A percentile compares a stretch with the other conserved stretches of the same genome.
These are phyloP conservation scores for Dryomyza anilis DNA, from an alignment of 2,888 invertebrate species.

Conservation along the genomic window DNA sequence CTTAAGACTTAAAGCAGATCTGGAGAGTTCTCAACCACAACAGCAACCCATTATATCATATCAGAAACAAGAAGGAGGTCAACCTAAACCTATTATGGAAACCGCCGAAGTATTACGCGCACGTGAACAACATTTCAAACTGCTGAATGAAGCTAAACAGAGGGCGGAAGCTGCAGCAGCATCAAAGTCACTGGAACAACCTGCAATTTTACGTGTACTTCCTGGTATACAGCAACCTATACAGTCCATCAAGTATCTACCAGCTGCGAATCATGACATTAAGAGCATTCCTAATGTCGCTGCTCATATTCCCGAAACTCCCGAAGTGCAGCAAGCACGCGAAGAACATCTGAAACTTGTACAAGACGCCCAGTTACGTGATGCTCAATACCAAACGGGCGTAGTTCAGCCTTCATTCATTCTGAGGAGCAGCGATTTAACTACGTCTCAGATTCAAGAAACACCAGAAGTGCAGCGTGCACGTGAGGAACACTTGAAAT, in stretches of 20 bases:
- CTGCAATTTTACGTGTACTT: background rate
- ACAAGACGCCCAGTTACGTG: conserved; percentile 31
- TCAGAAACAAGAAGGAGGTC: too few relatives aligned
- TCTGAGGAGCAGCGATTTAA: too few relatives aligned
- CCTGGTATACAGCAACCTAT: background rate
- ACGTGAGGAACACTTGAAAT: conserved; percentile 44
- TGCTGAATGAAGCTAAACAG: conserved; percentile 40
- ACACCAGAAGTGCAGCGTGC: conserved; percentile 46
- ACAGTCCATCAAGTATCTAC: background rate
- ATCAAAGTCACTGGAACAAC: conserved; percentile 9
- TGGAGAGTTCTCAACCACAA: conserved; percentile 22
- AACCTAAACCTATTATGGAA: conserved; percentile 35
- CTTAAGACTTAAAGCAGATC: conserved; percentile 34
- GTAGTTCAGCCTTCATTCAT: too few relatives aligned
- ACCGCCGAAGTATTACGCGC: conserved; percentile 45
- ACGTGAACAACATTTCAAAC: conserved; percentile 47
- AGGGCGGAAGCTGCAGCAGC: conserved; percentile 24
- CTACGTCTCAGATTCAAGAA: conserved; percentile 33
- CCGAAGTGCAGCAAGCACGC: conserved; percentile 45
- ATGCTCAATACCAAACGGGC: conserved; percentile 21
- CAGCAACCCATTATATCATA: too few relatives aligned
- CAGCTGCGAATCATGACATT: too few relatives aligned
- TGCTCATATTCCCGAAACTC: conserved; percentile 20
- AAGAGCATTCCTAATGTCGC: too few relatives aligned
- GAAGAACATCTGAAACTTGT: conserved; percentile 44